phyloP scores from a whole-genome alignment of 2,888 invertebrate genomes.

The Drosophila conformis region DNA sequence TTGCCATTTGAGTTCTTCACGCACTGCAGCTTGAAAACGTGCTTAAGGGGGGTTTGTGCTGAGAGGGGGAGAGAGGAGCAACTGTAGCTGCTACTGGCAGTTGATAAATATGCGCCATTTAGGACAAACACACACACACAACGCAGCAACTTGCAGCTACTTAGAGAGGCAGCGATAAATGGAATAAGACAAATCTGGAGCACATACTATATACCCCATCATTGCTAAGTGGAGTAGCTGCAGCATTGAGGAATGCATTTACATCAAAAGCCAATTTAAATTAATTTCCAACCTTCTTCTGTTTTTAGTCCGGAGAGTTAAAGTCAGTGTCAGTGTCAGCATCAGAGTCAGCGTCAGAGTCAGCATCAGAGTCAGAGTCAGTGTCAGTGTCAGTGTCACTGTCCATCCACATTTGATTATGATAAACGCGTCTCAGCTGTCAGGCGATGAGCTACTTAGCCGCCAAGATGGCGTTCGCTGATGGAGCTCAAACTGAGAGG shows the following conservation, averaged over 20 bases:
- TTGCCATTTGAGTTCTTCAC: slow-evolving; percentile 82
- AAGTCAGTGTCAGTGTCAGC: slow-evolving; percentile 2
- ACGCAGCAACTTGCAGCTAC: slow-evolving; percentile 67
- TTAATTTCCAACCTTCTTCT: slow-evolving; percentile 83
- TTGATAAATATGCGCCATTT: slow-evolving; percentile 77
- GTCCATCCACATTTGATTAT: slow-evolving; percentile 76
- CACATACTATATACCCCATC: slow-evolving; percentile 43
- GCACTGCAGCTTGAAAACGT: slow-evolving; percentile 63
- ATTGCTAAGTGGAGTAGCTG: slow-evolving; percentile 23
- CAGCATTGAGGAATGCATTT: slow-evolving; percentile 83
- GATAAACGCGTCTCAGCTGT: slow-evolving; percentile 83
- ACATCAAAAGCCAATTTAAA: slow-evolving; percentile 85
- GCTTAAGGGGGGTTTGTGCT: slow-evolving; percentile 21
- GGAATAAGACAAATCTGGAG: slow-evolving; percentile 69
- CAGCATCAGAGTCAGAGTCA: slow-evolving; percentile 30
- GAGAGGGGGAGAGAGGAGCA: slow-evolving; percentile 5
- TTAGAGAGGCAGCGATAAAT: slow-evolving; percentile 59
- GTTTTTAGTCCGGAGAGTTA: slow-evolving; percentile 4
- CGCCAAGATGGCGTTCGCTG: slow-evolving; percentile 63
- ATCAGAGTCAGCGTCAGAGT: slow-evolving; percentile 19
- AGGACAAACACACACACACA: slow-evolving; percentile 68
- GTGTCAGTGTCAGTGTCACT: slow-evolving; percentile 50
- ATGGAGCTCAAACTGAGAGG: slow-evolving; percentile 33
- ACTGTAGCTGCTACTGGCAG: slow-evolving; percentile 49
- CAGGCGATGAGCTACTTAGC: slow-evolving; percentile 73